Evolutionary conservation across 1,140 invertebrate genomes (phyloP).

Genomic region (Papilio machaon): DNA sequence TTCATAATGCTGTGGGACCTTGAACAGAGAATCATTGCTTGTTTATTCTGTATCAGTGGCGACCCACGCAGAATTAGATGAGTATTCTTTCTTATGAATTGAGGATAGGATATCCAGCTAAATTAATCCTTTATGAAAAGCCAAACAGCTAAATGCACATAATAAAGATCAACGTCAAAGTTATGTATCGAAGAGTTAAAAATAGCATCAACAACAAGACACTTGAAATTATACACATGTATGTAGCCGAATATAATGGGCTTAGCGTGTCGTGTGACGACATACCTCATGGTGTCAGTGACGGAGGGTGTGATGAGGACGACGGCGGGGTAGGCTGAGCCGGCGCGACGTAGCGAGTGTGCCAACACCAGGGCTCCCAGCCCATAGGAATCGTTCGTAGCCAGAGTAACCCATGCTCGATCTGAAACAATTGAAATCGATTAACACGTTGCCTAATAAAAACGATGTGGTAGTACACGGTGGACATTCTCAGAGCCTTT

Average conservation of each 20-base stretch:
- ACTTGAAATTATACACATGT: neutral
- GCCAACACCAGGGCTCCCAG: conserved; percentile 95
- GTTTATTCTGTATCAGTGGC: conserved; percentile 15
- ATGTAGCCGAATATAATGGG: neutral
- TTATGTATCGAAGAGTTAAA: neutral
- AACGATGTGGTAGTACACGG: neutral
- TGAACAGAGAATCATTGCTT: conserved; percentile 6
- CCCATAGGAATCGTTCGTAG: conserved; percentile 97
- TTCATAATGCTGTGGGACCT: neutral
- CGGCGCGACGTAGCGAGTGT: conserved; percentile 90
- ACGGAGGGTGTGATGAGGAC: conserved; percentile 94
- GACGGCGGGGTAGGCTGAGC: conserved; percentile 89
- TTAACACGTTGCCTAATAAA: neutral
- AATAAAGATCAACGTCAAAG: no score
- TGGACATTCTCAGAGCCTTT: no score
- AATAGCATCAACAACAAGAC: conserved; percentile 41
- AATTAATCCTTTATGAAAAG: neutral
- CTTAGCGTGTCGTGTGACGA: neutral
- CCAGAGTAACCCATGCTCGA: conserved; percentile 96
- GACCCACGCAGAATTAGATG: conserved; percentile 7
- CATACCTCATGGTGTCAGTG: conserved; percentile 91
- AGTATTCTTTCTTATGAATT: conserved; percentile 16
- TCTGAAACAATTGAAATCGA: conserved; percentile 76
- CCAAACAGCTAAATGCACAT: neutral
- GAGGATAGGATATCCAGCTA: neutral